Conservation (phyloP, 1,140 invertebrate genomes). For the Drosophila murphyi region DNA sequence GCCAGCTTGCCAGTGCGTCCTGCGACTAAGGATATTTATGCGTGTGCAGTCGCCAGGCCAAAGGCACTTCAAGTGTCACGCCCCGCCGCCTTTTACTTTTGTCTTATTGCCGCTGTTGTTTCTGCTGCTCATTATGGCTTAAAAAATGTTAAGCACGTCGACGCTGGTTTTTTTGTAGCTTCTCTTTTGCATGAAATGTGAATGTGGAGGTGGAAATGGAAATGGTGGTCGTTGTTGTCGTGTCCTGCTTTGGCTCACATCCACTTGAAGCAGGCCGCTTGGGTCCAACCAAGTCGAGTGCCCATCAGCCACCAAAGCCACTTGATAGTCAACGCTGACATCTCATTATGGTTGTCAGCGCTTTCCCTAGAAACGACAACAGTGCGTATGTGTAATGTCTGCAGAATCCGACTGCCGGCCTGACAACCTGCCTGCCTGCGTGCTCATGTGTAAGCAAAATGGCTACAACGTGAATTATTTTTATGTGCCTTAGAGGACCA, state of each 20-base stretch:
- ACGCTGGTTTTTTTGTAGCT: constrained; percentile 50
- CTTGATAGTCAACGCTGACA: constrained; percentile 80
- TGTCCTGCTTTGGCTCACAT: constrained; percentile 18
- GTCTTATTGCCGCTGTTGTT: constrained; percentile 28
- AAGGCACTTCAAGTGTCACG: constrained; percentile 71
- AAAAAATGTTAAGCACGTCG: constrained; percentile 82
- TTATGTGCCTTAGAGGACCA: constrained; percentile 75
- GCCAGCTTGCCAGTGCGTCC: constrained; percentile 10
- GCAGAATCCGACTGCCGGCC: neutral
- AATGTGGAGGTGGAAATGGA: constrained; percentile 20
- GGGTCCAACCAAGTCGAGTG: constrained; percentile 61
- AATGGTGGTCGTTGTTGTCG: neutral
- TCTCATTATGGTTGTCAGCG: constrained; percentile 79
- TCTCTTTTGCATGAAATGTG: constrained; percentile 43
- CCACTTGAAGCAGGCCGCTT: constrained; percentile 75
- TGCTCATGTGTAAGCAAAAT: constrained; percentile 67
- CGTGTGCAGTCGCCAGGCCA: constrained; percentile 64
- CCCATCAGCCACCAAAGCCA: constrained; percentile 58
- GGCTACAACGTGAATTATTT: constrained; percentile 78
- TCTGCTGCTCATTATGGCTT: constrained; percentile 77
- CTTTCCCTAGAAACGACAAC: constrained; percentile 48
- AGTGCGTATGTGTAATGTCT: constrained; percentile 76
- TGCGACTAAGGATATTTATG: constrained; percentile 70
- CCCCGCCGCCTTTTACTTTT: constrained; percentile 51
- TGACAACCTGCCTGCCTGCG: neutral